Conservation (phyloP, 2,113 vertebrate genomes). For the Podocnemis expansa region DNA sequence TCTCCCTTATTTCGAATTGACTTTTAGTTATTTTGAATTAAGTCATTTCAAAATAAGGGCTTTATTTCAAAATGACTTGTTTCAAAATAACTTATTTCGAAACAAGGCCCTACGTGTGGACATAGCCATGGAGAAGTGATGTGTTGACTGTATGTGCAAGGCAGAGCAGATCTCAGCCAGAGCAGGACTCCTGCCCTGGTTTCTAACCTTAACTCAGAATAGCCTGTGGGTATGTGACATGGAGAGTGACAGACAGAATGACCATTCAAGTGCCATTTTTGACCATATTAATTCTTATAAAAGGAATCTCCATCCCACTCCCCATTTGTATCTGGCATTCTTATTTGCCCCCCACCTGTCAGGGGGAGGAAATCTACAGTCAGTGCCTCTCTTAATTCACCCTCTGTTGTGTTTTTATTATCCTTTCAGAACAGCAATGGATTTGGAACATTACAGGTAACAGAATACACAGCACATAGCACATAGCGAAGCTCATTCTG, state of each 20-base stretch:
- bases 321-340: neutral
- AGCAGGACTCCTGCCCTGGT: neutral
- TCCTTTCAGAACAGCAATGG: neutral
- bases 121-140: too few relatives aligned
- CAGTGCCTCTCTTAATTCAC: neutral
- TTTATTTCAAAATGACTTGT: too few relatives aligned
- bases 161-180: neutral
- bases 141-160: too few relatives aligned
- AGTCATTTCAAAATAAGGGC: too few relatives aligned
- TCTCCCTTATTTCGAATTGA: too few relatives aligned
- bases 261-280: neutral
- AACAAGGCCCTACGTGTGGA: too few relatives aligned
- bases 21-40: too few relatives aligned
- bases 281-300: neutral
- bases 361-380: neutral
- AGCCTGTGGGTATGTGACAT: rapidly evolving
- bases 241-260: too few relatives aligned
- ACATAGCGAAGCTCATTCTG: neutral
- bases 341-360: neutral
- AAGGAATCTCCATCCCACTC: too few relatives aligned
- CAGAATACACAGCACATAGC: neutral
- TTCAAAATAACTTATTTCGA: too few relatives aligned
- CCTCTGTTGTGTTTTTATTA: neutral
- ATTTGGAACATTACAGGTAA: neutral
- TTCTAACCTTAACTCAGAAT: neutral